Conservation (phyloP, 1,140 invertebrate genomes). For the Cydia strobilella region DNA sequence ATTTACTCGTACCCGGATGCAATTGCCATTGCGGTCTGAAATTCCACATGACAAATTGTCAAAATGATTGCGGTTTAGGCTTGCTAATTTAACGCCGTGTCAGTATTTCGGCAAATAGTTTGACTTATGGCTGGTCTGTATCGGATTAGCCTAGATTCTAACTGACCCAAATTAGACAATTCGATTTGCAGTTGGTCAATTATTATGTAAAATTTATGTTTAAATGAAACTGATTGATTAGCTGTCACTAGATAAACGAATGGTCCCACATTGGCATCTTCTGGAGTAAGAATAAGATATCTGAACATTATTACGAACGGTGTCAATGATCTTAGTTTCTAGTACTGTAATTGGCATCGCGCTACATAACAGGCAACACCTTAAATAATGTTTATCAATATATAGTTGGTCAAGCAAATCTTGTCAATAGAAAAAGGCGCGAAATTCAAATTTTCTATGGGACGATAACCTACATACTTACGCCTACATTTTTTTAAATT, state of each 20-base stretch:
- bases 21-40: conserved; percentile 50
- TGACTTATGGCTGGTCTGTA: conserved; percentile 19
- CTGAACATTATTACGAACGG: too few relatives aligned
- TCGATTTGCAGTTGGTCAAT: neutral
- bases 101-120: conserved; percentile 28
- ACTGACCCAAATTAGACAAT: conserved; percentile 1
- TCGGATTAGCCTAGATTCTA: conserved; percentile 20
- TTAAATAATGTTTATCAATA: neutral
- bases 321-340: too few relatives aligned
- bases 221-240: neutral
- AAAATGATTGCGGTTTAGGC: conserved; percentile 49
- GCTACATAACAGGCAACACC: neutral
- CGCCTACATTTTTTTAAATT: too few relatives aligned
- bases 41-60: conserved; percentile 55
- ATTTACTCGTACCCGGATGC: conserved; percentile 52
- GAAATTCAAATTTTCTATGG: too few relatives aligned
- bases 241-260: neutral
- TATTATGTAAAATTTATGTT: too few relatives aligned
- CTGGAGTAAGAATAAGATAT: too few relatives aligned
- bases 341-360: too few relatives aligned
- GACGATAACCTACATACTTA: too few relatives aligned
- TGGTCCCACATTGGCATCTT: too few relatives aligned
- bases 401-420: too few relatives aligned
- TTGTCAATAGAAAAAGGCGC: too few relatives aligned
- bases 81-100: conserved; percentile 48